These are phyloP conservation scores for Sclerurus mexicanus DNA, from an alignment of 2,113 vertebrate species.

Conservation along the genomic window DNA sequence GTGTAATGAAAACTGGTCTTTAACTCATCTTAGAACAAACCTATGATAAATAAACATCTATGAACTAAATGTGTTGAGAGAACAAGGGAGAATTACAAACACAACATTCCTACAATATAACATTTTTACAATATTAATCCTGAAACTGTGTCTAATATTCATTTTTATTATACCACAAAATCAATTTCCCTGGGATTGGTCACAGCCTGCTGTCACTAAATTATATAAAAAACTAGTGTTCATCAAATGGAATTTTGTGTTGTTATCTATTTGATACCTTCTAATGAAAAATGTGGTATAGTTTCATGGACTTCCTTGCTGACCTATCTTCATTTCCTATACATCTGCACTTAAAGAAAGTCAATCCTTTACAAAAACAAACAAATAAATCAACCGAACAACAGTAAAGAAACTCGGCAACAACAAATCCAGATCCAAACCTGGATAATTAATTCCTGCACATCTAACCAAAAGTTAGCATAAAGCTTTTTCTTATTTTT, in stretches of 20 bases:
- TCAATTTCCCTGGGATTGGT: neutral
- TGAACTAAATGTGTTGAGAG: neutral
- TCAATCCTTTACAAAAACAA: neutral
- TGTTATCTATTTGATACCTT: neutral
- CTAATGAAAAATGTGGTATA: neutral
- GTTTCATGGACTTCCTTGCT: neutral
- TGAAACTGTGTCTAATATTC: neutral
- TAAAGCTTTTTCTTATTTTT: neutral
- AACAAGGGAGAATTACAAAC: neutral
- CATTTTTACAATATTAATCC: neutral
- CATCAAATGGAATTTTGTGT: neutral
- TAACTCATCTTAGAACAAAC: neutral
- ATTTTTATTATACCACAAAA: neutral
- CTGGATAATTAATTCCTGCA: neutral
- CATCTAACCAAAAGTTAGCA: neutral
- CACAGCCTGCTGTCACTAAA: neutral
- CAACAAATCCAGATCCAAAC: neutral
- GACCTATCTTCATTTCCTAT: neutral
- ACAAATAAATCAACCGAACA: neutral
- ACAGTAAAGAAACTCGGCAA: neutral
- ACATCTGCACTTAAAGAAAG: neutral
- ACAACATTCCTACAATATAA: neutral
- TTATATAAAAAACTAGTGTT: neutral
- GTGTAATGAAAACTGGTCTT: neutral
- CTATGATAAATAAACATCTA: neutral